Evolutionary conservation across 1,140 invertebrate species (phyloP), one percentile per base, ranked within the genome.

Genomic region (Hylaeus anthracinus): DNA sequence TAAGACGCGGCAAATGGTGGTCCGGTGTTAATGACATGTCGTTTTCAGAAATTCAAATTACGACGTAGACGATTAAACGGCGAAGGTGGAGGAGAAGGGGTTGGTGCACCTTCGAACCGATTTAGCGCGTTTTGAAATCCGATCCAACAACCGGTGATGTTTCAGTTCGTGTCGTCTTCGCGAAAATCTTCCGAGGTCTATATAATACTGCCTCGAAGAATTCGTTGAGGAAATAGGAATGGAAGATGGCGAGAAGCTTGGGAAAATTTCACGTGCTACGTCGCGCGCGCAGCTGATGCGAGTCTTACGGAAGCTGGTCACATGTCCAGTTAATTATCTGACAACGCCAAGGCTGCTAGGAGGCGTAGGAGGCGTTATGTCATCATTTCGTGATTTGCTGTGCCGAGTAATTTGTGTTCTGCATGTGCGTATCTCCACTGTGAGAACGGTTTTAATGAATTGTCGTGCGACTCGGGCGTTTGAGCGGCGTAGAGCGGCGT

Each of bases 291-390:
- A 41, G 26, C 37, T 3, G 65, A 63, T 71, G 26, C 26, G 26
- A 26, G 26, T 78, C 84, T 85, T 85, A 71, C 26, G 64, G 56
- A 48, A 39, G 56, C 60, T 45, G 69, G 10, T 64, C 61, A 63
- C 66, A 72, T 64, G 60, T 64, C 60, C 41, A 74, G 73, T 55
- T 75, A 87, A 87, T 84, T 87, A 87, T 87, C 67, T 60, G 72
- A 67, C 71, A 55, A 55, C 39, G 41, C 37, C 73, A 84, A 84
- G 78, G 78, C 53, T 67, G 48, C 71, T 69, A 72, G 67, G 48
- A 39, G 12, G 63, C 67, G 79, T 86, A 87, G 48, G 51, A 78
- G 15, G 64, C 79, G 53, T 87, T 86, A 86, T 81, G 72, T 86
- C 85, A 86, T 83, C 53, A 66, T 81, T 84, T 79, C 76, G 58